phyloP scores from a whole-genome alignment of 2,113 vertebrate species.

The Hylia prasina region DNA sequence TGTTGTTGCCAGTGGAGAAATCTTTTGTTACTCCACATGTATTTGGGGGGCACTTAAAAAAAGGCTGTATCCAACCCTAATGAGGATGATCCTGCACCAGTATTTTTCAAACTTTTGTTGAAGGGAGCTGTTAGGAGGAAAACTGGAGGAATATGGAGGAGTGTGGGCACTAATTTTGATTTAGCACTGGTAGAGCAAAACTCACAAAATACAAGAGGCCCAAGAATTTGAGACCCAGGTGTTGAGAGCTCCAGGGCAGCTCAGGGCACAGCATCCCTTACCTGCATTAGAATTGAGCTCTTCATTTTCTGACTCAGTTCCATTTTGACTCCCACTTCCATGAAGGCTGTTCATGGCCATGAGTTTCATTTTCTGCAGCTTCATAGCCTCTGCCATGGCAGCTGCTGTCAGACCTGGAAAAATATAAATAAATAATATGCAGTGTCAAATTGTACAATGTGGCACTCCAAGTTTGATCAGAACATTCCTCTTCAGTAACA shows the following conservation, averaged over 20 bases:
- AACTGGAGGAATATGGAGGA: background rate
- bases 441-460: background rate
- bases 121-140: background rate
- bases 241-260: background rate
- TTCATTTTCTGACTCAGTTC: constrained; percentile 83
- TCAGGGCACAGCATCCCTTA: background rate
- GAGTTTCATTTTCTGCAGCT: constrained; percentile 89
- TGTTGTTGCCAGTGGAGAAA: background rate
- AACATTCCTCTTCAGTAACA: background rate
- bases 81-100: background rate
- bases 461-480: background rate
- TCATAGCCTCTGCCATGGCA: constrained; percentile 90
- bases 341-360: constrained; percentile 88
- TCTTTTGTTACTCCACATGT: background rate
- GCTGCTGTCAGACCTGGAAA: constrained; percentile 85
- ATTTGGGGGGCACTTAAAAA: background rate
- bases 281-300: constrained; percentile 85
- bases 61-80: background rate
- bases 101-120: background rate
- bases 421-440: constrained; percentile 1
- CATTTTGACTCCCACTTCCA: constrained; percentile 80
- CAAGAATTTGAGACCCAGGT: background rate
- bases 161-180: background rate
- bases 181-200: background rate
- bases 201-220: background rate